Evolutionary conservation across 2,113 vertebrate genomes (phyloP), one percentile per base, ranked within the genome.

Genomic region (Empidonax alnorum): DNA sequence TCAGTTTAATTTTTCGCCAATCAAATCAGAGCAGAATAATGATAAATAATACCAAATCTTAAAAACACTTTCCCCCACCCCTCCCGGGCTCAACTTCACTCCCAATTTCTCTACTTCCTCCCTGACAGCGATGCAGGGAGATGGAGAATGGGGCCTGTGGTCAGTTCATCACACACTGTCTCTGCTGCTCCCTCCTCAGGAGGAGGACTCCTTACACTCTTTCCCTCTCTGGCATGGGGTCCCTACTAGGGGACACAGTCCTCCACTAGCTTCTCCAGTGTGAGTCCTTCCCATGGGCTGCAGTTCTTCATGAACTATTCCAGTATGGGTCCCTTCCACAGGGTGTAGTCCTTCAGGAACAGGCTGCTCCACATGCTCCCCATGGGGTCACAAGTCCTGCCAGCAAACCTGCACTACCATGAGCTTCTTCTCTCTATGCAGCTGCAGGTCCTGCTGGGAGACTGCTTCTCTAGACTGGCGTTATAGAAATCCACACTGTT

Each of bases 191-290:
- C 20, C 20, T 76, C 24, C 24, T 55, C 30, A 41, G 46, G n/a
- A 17, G 9, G 67, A 55, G 21, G 6, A 19, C 27, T 41, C 46
- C 21, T 22, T n/a, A 41, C 46, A 30, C n/a, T 41, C 52, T 39
- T 39, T 5, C 7, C 14, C 28, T 74, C 39, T 46, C 52, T 5
- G 5, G 33, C 0, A 0, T 39, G 37, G 31, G 28, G 18, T 46
- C 23, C 20, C 13, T 75, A 39, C 16, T 20, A 61, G 5, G 13
- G 46, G 33, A 53, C 15, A 46, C 28, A n/a, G 53, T 21, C 1
- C 2, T 73, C 23, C 50, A 44, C 28, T 7, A 17, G 19, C 19
- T 46, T 59, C 46, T 69, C 25, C 46, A 33, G 1, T 4, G 12
- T 28, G 33, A 75, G 6, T 22, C 39, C 30, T 67, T 46, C 53